phyloP scores from a whole-genome alignment of 2,113 vertebrate genomes.

The Xerus inauris region DNA sequence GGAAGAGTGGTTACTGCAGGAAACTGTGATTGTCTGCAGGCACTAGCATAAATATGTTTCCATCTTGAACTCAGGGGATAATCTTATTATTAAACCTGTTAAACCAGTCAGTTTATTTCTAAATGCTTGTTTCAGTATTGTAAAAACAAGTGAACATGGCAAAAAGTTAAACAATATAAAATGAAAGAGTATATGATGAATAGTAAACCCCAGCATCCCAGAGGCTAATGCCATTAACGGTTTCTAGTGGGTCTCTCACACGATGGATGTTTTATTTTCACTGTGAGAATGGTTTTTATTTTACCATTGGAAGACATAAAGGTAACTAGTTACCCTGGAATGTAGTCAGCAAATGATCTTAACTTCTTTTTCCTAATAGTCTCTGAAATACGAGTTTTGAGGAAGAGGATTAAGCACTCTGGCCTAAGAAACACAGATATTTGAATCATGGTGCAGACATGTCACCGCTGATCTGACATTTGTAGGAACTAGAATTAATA shows the following conservation, averaged over 20 bases:
- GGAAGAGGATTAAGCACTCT: not conserved
- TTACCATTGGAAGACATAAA: constrained; percentile 36
- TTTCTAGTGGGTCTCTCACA: constrained; percentile 22
- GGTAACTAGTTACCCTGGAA: not conserved
- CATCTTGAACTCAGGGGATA: constrained; percentile 3
- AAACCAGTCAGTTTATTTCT: constrained; percentile 36
- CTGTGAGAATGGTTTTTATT: constrained; percentile 13
- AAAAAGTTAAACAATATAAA: not conserved
- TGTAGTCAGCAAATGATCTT: not conserved
- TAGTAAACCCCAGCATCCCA: not conserved
- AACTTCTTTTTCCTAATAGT: constrained; percentile 8
- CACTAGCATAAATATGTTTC: constrained; percentile 23
- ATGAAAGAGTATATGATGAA: not conserved
- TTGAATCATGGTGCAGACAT: not conserved
- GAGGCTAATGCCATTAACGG: not conserved
- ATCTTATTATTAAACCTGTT: constrained; percentile 46
- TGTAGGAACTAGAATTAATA: not conserved
- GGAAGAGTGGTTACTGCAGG: constrained; percentile 39
- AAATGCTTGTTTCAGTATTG: constrained; percentile 48
- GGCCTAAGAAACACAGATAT: not conserved
- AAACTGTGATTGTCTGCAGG: constrained; percentile 35
- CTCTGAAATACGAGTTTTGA: constrained; percentile 43
- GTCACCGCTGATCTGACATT: not conserved
- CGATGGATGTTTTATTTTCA: not conserved
- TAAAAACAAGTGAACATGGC: constrained; percentile 19